Evolutionary conservation across 2,113 vertebrate species (phyloP), one percentile per base, ranked within the genome.

Genomic region (Ascaphus truei): DNA sequence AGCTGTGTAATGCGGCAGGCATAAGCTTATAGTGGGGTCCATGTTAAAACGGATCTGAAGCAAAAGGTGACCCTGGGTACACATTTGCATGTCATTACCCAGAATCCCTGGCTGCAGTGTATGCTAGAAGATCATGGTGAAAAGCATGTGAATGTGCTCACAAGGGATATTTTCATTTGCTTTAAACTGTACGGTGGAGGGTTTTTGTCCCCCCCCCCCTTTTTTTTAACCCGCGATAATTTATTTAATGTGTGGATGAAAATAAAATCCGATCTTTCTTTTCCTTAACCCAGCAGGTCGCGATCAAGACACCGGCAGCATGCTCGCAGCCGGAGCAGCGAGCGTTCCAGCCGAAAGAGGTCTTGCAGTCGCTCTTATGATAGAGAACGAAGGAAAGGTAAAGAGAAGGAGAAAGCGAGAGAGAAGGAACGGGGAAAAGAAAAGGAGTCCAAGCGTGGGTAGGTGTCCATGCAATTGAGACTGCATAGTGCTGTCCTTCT

Each of bases 281-380:
- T 30, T 55, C 3, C 15, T 25, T n/a, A 8, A 4, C 10, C n/a
- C 66, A 26, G 1, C 58, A 96, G 95, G 76, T 97, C 95, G 39
- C 80, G 87, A 9, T 98, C 94, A 16, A 88, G 87, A 43, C 91
- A 85, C 23, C 84, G 88, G 1, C 90, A 79, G 10, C 86, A 91
- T 1, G 95, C 94, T 16, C 84, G 80, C 20, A 98, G 95, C 65
- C 77, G 79, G 58, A 96, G 93, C 72, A 93, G 93, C 41, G 90
- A 92, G 47, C 76, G 86, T 13, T 87, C 88, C 47, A 83, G 83
- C 63, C 89, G 86, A 30, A 86, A 90, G 61, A 89, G 83, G 80
- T 92, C 89, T 22, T 88, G 81, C 36, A 93, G 95, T 76, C 72
- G 74, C 0, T 88, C 89, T 52, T 78, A 85, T 7, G 90, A 89